These are phyloP conservation scores for Microdon myrmicae DNA, from an alignment of 2,888 invertebrate species.

Conservation along the genomic window DNA sequence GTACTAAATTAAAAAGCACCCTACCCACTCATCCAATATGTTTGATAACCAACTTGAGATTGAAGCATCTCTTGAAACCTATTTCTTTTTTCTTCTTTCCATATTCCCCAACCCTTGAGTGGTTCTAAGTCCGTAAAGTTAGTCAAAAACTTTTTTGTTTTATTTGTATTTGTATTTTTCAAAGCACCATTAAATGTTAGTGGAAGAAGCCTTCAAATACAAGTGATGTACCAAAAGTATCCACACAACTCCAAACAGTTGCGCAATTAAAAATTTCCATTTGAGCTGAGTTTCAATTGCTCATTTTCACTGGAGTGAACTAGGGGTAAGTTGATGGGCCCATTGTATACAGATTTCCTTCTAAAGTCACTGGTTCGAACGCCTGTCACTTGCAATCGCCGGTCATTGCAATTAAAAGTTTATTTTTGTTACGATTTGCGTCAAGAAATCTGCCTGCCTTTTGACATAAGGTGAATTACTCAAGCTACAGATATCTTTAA, in stretches of 20 bases:
- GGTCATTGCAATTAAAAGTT: conserved; percentile 27
- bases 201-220: too few relatives aligned
- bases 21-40: too few relatives aligned
- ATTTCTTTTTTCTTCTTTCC: too few relatives aligned
- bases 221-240: background rate
- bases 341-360: conserved; percentile 5
- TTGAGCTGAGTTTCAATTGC: conserved; percentile 39
- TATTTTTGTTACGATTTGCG: background rate
- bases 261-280: conserved; percentile 48
- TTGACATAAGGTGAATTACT: conserved; percentile 42
- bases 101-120: too few relatives aligned
- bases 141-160: too few relatives aligned
- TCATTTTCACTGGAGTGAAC: conserved; percentile 48
- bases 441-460: conserved; percentile 20
- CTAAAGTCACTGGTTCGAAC: background rate
- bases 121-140: too few relatives aligned
- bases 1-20: too few relatives aligned
- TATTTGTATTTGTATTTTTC: too few relatives aligned
- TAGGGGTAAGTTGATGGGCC: conserved; percentile 1
- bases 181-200: too few relatives aligned
- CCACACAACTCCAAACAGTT: conserved; percentile 4
- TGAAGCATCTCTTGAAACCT: too few relatives aligned
- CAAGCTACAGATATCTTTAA: conserved; percentile 40
- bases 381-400: conserved; percentile 44
- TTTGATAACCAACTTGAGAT: too few relatives aligned